A percentile compares a stretch with the other conserved stretches of the same genome.
Conservation (phyloP, 2,888 invertebrate genomes). For the Agrotis ipsilon region DNA sequence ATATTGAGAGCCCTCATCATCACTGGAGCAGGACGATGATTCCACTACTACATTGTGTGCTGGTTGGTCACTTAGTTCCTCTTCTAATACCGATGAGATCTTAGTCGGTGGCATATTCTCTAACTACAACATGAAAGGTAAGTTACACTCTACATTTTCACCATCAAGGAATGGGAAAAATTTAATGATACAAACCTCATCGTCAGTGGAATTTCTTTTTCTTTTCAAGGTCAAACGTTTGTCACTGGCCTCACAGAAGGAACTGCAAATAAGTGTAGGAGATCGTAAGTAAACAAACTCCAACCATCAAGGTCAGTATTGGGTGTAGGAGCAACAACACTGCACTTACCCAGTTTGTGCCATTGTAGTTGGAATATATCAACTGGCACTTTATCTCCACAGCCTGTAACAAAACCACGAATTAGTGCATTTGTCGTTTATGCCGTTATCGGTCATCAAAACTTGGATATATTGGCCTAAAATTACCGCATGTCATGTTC, state of each 20-base stretch:
- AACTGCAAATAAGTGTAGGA: conserved; percentile 78
- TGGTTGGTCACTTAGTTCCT: conserved; percentile 78
- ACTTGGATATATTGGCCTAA: conserved; percentile 76
- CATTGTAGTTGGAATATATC: conserved; percentile 80
- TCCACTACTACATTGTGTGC: conserved; percentile 86
- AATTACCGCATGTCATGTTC: conserved; percentile 90
- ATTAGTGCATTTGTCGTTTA: conserved; percentile 66
- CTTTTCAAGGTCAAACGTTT: conserved; percentile 84
- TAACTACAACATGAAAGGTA: conserved; percentile 77
- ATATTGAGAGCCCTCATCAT: conserved; percentile 82
- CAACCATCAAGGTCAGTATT: conserved; percentile 78
- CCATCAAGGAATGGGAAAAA: conserved; percentile 38
- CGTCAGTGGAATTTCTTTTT: conserved; percentile 86
- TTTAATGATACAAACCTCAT: conserved; percentile 81
- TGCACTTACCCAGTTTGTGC: conserved; percentile 88
- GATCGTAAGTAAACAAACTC: conserved; percentile 80
- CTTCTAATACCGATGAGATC: conserved; percentile 76
- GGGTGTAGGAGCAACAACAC: conserved; percentile 67
- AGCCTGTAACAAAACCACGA: conserved; percentile 78
- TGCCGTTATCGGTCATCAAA: conserved; percentile 67
- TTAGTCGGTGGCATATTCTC: conserved; percentile 88
- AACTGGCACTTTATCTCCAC: conserved; percentile 75
- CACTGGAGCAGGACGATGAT: conserved; percentile 86
- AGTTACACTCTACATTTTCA: conserved; percentile 28
- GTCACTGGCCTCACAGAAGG: conserved; percentile 82